A percentile compares a stretch with the other conserved stretches of the same genome.
phyloP scores from a whole-genome alignment of 2,113 vertebrate species.

The Heptranchias perlo region DNA sequence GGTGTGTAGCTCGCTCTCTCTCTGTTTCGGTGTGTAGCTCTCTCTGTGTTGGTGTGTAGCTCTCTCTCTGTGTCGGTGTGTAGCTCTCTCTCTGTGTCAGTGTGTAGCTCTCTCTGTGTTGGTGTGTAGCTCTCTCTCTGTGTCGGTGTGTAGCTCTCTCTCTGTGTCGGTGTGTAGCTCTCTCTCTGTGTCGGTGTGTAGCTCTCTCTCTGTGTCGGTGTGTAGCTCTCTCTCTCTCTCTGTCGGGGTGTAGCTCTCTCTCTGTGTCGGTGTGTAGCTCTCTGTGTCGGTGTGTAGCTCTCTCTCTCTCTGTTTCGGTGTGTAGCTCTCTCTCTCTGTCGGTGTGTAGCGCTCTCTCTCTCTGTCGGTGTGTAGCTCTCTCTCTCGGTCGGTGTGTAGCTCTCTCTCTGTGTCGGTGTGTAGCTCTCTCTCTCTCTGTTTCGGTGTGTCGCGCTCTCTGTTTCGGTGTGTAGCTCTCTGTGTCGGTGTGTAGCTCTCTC shows the following conservation, averaged over 20 bases:
- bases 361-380: background rate
- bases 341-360: too few relatives aligned
- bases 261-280: background rate
- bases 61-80: background rate
- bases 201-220: background rate
- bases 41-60: background rate
- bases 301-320: background rate
- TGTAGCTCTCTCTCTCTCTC: too few relatives aligned
- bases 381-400: background rate
- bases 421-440: too few relatives aligned
- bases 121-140: too few relatives aligned
- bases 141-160: too few relatives aligned
- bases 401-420: background rate
- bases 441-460: background rate
- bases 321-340: too few relatives aligned
- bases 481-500: background rate
- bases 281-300: background rate
- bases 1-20: too few relatives aligned
- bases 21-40: too few relatives aligned
- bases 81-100: background rate
- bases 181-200: background rate
- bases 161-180: background rate
- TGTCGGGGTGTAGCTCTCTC: too few relatives aligned
- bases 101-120: too few relatives aligned
- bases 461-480: too few relatives aligned